Percentiles rank a stretch among this genome's conserved stretches.
Conservation (phyloP, 2,888 invertebrate species). For the Spatulosminthurus flaviceps region DNA sequence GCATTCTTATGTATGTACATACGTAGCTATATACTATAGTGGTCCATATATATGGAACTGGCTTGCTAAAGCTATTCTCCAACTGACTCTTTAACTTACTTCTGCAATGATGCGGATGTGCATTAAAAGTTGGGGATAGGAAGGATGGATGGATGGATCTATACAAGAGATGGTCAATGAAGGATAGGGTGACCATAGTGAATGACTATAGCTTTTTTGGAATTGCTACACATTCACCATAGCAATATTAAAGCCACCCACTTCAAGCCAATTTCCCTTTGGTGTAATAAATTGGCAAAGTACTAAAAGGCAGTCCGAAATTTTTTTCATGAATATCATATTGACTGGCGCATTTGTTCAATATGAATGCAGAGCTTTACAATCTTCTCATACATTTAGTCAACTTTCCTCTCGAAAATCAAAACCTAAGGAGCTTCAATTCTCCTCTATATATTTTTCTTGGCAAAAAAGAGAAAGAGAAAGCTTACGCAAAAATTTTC, state of each 20-base stretch:
- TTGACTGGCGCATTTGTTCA: constrained; percentile 41
- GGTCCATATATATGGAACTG: too few species aligned
- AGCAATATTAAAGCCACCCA: constrained; percentile 52
- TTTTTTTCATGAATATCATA: constrained; percentile 62
- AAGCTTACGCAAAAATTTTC: too few species aligned
- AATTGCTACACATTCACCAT: constrained; percentile 51
- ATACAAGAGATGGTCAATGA: not conserved
- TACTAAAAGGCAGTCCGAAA: constrained; percentile 56
- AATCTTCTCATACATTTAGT: not conserved
- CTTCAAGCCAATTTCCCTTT: constrained; percentile 60
- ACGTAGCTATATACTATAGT: too few species aligned
- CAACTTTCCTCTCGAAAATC: not conserved
- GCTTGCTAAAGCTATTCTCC: not conserved
- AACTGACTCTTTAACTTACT: too few species aligned
- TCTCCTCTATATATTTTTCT: too few species aligned
- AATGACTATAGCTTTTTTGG: constrained; percentile 35
- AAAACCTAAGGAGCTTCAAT: too few species aligned
- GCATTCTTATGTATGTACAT: too few species aligned
- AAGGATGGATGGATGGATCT: not conserved
- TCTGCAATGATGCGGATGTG: too few species aligned
- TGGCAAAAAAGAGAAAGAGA: too few species aligned
- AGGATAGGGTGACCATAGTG: constrained; percentile 40
- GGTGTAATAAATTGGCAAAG: constrained; percentile 61
- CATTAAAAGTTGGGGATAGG: not conserved
- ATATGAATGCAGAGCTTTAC: not conserved